A percentile compares a stretch with the other conserved stretches of the same genome.
These are phyloP conservation scores for Chrysocyon brachyurus DNA, from an alignment of 2,797 vertebrate genomes.

Conservation along the genomic window DNA sequence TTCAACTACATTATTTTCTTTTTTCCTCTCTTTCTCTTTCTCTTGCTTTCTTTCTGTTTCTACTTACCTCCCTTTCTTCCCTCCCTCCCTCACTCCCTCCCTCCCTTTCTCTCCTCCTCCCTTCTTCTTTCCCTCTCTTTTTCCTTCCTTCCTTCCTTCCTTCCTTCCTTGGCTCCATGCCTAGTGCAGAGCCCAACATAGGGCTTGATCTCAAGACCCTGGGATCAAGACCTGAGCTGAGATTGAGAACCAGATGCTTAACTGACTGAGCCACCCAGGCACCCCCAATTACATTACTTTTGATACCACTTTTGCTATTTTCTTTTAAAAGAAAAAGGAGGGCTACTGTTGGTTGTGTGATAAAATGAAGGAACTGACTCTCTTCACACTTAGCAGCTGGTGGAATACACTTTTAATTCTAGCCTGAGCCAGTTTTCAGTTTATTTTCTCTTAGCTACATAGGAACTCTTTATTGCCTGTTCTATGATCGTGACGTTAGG, in stretches of 20 bases:
- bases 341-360: neutral
- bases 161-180: neutral
- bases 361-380: neutral
- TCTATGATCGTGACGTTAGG: neutral
- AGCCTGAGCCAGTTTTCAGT: neutral
- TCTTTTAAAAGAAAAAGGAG: neutral
- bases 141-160: rapidly evolving
- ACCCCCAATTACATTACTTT: neutral
- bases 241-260: neutral
- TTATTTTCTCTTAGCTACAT: neutral
- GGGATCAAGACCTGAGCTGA: neutral
- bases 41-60: neutral
- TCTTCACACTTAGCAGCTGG: neutral
- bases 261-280: neutral
- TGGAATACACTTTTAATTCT: neutral
- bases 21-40: too few species aligned
- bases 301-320: neutral
- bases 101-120: neutral
- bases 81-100: too few species aligned
- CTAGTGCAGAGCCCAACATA: neutral
- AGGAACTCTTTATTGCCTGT: neutral
- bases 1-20: neutral
- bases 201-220: neutral
- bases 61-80: neutral
- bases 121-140: neutral